Evolutionary conservation across 2,888 invertebrate genomes (phyloP).

Genomic region (Liopterus haemorrhoidalis): DNA sequence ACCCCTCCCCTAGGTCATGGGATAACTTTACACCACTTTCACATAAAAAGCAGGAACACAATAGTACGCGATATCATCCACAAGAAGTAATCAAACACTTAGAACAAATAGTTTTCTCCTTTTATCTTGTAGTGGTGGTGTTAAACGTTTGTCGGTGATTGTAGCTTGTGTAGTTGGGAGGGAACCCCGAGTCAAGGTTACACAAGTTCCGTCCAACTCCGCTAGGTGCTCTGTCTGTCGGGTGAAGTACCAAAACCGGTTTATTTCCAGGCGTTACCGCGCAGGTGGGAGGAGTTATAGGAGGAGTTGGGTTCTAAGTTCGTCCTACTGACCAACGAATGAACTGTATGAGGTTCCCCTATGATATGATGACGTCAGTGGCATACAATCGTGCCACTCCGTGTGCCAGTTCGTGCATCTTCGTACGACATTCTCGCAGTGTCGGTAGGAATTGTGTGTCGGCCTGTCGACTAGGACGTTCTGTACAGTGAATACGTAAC

Average conservation of each 20-base stretch:
- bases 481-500: constrained; percentile 7
- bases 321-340: constrained; percentile 41
- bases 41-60: constrained; percentile 16
- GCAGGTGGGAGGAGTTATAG: constrained; percentile 34
- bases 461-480: not conserved
- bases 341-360: constrained; percentile 38
- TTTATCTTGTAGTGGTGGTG: too few species aligned
- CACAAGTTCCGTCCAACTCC: constrained; percentile 39
- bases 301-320: constrained; percentile 29
- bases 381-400: constrained; percentile 34
- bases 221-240: constrained; percentile 39
- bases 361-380: constrained; percentile 35
- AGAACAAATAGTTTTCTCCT: too few species aligned
- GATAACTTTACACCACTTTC: constrained; percentile 8
- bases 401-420: constrained; percentile 33
- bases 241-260: constrained; percentile 33
- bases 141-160: too few species aligned
- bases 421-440: constrained; percentile 41
- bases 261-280: constrained; percentile 26
- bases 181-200: constrained; percentile 43
- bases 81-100: too few species aligned
- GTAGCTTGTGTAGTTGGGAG: too few species aligned
- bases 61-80: constrained; percentile 9
- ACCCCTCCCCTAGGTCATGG: too few species aligned
- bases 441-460: constrained; percentile 19